Percentiles rank a stretch among this genome's conserved stretches.
Evolutionary conservation across 2,797 vertebrate genomes (phyloP).

Genomic region (Neosilurus hyrtlii): DNA sequence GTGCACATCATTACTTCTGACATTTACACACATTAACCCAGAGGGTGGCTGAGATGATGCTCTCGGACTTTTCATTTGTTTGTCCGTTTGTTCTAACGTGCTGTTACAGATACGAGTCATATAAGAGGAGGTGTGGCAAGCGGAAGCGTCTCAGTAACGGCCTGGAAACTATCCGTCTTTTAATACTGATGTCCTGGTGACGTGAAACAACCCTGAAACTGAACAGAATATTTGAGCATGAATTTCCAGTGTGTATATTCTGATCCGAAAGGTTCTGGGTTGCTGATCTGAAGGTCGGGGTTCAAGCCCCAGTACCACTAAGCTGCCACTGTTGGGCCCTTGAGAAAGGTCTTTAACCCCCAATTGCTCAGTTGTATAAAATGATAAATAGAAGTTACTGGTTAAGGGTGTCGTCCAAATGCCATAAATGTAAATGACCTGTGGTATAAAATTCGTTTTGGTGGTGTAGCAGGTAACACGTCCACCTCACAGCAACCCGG

Average conservation of each 20-base stretch:
- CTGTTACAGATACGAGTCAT: neutral
- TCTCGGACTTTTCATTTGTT: neutral
- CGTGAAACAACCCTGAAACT: neutral
- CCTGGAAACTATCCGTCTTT: neutral
- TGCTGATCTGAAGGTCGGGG: no score
- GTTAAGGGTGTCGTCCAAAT: no score
- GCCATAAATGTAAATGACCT: no score
- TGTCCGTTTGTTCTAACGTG: neutral
- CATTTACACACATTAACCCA: conserved; percentile 46
- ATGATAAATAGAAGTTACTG: no score
- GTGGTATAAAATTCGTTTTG: no score
- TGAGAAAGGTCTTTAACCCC: no score
- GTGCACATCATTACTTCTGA: conserved; percentile 51
- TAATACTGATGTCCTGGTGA: neutral
- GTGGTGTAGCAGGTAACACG: no score
- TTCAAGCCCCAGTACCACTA: no score
- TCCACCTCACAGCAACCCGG: no score
- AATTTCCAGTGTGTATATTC: neutral
- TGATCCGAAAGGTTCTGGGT: neutral
- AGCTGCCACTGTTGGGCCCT: no score
- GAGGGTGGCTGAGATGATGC: conserved; percentile 25
- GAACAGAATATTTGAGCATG: neutral
- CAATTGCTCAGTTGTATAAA: no score
- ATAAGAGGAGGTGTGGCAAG: no score
- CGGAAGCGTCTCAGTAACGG: neutral